phyloP scores from a whole-genome alignment of 1,140 invertebrate genomes.

The Saccostrea cuccullata region DNA sequence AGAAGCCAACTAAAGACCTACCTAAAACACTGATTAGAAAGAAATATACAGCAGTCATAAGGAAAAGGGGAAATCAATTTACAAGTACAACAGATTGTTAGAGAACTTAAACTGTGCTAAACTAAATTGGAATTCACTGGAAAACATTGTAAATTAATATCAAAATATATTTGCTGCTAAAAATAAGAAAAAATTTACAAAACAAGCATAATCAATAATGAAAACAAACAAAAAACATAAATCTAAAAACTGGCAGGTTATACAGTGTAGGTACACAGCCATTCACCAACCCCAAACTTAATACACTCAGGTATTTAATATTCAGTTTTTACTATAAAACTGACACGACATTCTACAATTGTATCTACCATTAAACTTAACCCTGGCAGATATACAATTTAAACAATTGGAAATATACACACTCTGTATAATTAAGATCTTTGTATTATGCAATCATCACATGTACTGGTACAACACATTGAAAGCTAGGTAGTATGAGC shows the following conservation, averaged over 20 bases:
- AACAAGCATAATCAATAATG: background rate
- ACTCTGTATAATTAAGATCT: too few relatives aligned
- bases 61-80: background rate
- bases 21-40: background rate
- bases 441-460: too few relatives aligned
- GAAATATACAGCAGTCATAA: background rate
- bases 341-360: too few relatives aligned
- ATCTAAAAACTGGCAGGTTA: too few relatives aligned
- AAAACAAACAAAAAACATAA: background rate
- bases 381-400: too few relatives aligned
- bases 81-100: background rate
- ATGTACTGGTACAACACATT: too few relatives aligned
- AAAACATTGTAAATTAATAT: background rate
- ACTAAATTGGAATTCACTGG: constrained; percentile 1
- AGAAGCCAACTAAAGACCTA: background rate
- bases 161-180: background rate
- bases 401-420: too few relatives aligned
- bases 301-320: too few relatives aligned
- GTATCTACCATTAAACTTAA: too few relatives aligned
- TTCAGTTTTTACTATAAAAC: too few relatives aligned
- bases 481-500: too few relatives aligned
- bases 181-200: background rate
- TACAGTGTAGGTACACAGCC: too few relatives aligned
- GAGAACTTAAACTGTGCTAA: background rate
- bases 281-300: background rate